Evolutionary conservation across 2,797 vertebrate genomes (phyloP).

Genomic region (Lophius americanus): DNA sequence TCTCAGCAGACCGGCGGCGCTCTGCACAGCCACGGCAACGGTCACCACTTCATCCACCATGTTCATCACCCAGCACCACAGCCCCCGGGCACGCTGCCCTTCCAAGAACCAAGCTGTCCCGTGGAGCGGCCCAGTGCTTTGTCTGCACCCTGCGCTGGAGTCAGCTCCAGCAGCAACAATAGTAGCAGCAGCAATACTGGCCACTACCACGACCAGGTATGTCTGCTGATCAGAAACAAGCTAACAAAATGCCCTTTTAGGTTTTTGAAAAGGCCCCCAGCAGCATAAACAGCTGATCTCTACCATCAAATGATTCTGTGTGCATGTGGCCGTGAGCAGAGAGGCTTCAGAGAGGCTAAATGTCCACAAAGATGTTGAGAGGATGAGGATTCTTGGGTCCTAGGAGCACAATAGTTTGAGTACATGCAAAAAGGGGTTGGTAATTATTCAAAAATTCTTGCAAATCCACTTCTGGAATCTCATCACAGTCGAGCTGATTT

Average conservation of each 20-base stretch:
- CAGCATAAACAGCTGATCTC: not conserved
- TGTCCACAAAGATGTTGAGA: too few relatives aligned
- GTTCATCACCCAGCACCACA: constrained; percentile 89
- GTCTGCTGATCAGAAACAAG: not conserved
- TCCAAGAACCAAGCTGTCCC: constrained; percentile 89
- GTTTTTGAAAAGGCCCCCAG: not conserved
- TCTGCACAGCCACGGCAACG: constrained; percentile 79
- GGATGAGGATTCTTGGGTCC: too few relatives aligned
- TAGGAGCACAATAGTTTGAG: too few relatives aligned
- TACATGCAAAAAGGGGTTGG: too few relatives aligned
- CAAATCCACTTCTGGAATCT: too few relatives aligned
- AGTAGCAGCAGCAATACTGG: constrained; percentile 59
- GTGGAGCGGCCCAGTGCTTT: constrained; percentile 91
- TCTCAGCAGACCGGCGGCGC: constrained; percentile 79
- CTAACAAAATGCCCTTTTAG: not conserved
- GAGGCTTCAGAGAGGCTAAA: too few relatives aligned
- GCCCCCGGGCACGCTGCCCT: constrained; percentile 86
- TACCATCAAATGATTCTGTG: too few relatives aligned
- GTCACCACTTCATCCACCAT: constrained; percentile 92
- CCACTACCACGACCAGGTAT: constrained; percentile 96
- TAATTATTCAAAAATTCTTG: too few relatives aligned
- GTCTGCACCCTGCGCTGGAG: constrained; percentile 87
- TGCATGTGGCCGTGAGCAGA: too few relatives aligned
- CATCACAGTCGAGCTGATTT: too few relatives aligned
- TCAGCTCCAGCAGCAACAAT: constrained; percentile 80